These are phyloP conservation scores for Hippoglossus stenolepis DNA, from an alignment of 2,113 vertebrate species.

Conservation along the genomic window DNA sequence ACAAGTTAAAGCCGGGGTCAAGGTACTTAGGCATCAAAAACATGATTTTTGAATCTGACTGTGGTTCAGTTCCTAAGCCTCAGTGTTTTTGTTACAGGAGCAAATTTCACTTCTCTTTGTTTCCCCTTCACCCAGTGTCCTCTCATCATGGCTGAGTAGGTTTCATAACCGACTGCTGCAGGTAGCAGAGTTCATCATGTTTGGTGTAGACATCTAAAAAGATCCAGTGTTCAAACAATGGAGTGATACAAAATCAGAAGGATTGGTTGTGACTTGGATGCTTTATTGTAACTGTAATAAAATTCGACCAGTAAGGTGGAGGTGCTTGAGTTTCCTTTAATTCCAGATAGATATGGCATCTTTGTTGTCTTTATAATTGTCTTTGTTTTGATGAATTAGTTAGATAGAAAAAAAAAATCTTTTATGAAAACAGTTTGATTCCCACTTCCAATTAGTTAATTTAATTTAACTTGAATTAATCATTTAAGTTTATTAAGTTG, in stretches of 20 bases:
- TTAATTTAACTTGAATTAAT: too few species aligned
- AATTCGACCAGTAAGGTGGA: background rate
- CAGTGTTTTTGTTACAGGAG: background rate
- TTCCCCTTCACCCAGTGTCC: constrained; percentile 19
- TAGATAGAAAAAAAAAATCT: too few species aligned
- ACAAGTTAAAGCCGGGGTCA: background rate
- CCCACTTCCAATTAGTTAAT: too few species aligned
- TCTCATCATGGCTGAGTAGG: constrained; percentile 15
- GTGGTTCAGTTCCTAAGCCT: background rate
- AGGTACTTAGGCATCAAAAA: background rate
- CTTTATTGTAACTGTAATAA: background rate
- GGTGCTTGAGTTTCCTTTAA: background rate
- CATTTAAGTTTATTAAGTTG: too few species aligned
- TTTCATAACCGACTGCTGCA: constrained; percentile 28
- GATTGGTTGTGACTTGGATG: background rate
- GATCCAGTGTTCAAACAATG: background rate
- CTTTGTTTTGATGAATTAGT: too few species aligned
- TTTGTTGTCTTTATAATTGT: too few species aligned
- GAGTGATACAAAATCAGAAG: background rate
- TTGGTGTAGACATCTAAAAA: constrained; percentile 2
- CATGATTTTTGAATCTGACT: background rate
- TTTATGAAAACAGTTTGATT: too few species aligned
- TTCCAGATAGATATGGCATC: background rate
- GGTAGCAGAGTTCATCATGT: background rate
- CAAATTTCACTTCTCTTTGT: constrained; percentile 15